These are phyloP conservation scores for Noturus placidus DNA, from an alignment of 2,113 vertebrate species.

Conservation along the genomic window DNA sequence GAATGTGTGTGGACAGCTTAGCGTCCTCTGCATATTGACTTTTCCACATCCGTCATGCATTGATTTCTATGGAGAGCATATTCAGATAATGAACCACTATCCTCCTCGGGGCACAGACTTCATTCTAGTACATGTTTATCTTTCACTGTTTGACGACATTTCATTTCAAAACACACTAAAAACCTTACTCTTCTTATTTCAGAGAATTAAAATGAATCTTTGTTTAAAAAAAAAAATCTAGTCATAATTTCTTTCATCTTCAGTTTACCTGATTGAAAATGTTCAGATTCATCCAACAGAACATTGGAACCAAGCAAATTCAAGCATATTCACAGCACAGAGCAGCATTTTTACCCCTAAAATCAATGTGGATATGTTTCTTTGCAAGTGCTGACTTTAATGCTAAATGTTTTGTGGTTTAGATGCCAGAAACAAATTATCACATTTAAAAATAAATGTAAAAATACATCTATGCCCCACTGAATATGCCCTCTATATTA, in stretches of 20 bases:
- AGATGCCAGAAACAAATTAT: conserved; percentile 30
- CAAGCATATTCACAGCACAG: background rate
- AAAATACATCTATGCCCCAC: background rate
- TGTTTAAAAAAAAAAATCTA: background rate
- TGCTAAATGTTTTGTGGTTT: background rate
- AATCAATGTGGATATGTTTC: conserved; percentile 18
- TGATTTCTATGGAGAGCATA: conserved; percentile 43
- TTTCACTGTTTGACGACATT: conserved; percentile 19
- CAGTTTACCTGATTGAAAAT: background rate
- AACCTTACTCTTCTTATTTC: background rate
- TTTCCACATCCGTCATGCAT: conserved; percentile 38
- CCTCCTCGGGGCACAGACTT: conserved; percentile 12
- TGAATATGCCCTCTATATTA: background rate
- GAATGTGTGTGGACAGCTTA: conserved; percentile 29
- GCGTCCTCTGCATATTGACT: conserved; percentile 37
- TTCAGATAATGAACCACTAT: conserved; percentile 40
- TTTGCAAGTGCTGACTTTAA: background rate
- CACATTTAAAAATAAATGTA: background rate
- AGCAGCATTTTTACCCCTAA: conserved; percentile 12
- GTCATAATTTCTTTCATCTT: background rate
- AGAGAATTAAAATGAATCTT: background rate
- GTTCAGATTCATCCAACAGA: background rate
- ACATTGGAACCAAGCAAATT: background rate
- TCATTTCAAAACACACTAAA: background rate
- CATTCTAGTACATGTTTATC: conserved; percentile 24